phyloP scores from a whole-genome alignment of 2,888 invertebrate species.

The Agriotes lineatus region DNA sequence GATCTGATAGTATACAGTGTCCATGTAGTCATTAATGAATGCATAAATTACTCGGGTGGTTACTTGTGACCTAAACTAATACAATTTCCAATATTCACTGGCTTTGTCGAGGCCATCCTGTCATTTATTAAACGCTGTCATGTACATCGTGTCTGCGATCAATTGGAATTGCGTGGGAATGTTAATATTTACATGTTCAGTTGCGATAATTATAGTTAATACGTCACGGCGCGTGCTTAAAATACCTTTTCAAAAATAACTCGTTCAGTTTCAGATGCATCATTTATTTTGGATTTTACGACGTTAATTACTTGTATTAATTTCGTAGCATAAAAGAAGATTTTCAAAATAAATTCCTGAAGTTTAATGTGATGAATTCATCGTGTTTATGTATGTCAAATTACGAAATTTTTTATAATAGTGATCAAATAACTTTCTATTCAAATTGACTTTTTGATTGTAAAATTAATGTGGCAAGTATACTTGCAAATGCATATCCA shows the following conservation, averaged over 20 bases:
- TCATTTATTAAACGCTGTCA: slow-evolving; percentile 20
- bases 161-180: neutral
- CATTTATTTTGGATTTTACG: too few species aligned
- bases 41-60: slow-evolving; percentile 2
- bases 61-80: neutral
- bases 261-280: slow-evolving; percentile 1
- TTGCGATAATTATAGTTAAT: neutral
- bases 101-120: slow-evolving; percentile 11
- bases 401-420: too few species aligned
- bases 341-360: too few species aligned
- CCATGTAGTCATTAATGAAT: slow-evolving; percentile 10
- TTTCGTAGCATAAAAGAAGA: too few species aligned
- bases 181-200: slow-evolving; percentile 1
- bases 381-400: too few species aligned
- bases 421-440: too few species aligned
- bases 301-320: too few species aligned
- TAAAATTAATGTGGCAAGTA: too few species aligned
- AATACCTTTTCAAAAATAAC: slow-evolving; percentile 8
- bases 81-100: slow-evolving; percentile 12
- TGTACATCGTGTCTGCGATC: neutral
- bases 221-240: neutral
- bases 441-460: too few species aligned
- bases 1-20: too few species aligned
- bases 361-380: too few species aligned
- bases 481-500: too few species aligned